Percentiles rank a stretch among this genome's conserved stretches.
phyloP scores from a whole-genome alignment of 1,140 invertebrate species.

The Wasmannia auropunctata region DNA sequence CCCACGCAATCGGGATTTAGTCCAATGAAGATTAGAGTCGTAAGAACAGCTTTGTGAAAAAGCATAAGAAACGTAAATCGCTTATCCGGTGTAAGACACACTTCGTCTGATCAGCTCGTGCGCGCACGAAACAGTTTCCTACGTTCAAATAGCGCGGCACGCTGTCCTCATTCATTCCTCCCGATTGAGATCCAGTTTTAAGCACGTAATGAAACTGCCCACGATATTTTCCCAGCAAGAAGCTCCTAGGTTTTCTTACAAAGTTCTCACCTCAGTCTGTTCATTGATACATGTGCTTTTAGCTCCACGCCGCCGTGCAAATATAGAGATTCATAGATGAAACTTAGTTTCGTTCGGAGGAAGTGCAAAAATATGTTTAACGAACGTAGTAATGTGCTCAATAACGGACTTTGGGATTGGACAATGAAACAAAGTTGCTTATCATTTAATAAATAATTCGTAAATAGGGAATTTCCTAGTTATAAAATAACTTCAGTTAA shows the following conservation, averaged over 20 bases:
- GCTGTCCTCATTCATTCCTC: not conserved
- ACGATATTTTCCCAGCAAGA: not conserved
- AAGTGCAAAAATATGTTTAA: not conserved
- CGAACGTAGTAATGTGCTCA: not conserved
- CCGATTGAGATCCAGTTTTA: not conserved
- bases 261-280: not conserved
- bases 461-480: not conserved
- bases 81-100: not conserved
- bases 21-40: conserved; percentile 10
- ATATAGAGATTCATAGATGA: not conserved
- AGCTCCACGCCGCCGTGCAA: not conserved
- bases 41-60: not conserved
- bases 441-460: not conserved
- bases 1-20: conserved; percentile 23
- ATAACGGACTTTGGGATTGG: not conserved
- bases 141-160: not conserved
- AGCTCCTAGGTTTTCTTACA: no score
- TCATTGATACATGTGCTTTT: not conserved
- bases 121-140: not conserved
- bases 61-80: conserved; percentile 12
- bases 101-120: not conserved
- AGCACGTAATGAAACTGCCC: not conserved
- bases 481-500: not conserved
- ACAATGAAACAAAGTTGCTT: not conserved
- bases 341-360: not conserved